Conservation (phyloP, 35 echinoderm and acorn worm genomes). For the Ophioderma brevispina region DNA sequence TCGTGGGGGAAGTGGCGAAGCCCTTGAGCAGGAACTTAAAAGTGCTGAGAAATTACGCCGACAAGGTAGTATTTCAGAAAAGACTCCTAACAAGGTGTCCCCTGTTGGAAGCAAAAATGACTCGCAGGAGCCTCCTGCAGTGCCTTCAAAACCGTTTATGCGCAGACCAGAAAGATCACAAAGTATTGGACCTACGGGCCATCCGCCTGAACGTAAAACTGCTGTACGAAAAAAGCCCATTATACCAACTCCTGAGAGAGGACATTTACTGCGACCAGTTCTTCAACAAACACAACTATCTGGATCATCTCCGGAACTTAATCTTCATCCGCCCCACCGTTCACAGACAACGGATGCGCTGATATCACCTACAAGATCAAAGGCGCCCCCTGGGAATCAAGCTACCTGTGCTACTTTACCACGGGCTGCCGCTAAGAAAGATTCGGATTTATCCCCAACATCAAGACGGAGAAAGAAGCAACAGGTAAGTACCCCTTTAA, state of each 20-base stretch:
- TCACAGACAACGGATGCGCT: slow-evolving; percentile 36
- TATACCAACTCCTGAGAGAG: slow-evolving; percentile 26
- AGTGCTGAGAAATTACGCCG: not conserved
- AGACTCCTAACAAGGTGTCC: not conserved
- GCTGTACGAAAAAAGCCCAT: slow-evolving; percentile 27
- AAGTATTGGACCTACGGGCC: slow-evolving; percentile 20
- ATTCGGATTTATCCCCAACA: slow-evolving; percentile 55
- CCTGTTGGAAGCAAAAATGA: not conserved
- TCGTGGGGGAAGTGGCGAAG: not conserved
- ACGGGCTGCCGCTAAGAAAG: slow-evolving; percentile 37
- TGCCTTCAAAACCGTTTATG: not conserved
- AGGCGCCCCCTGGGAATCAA: not conserved
- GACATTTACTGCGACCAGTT: slow-evolving; percentile 57
- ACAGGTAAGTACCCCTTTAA: slow-evolving; percentile 36
- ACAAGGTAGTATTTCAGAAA: not conserved
- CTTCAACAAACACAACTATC: slow-evolving; percentile 48
- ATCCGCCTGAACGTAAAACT: slow-evolving; percentile 18
- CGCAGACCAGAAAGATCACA: slow-evolving; percentile 21
- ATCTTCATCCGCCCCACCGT: slow-evolving; percentile 19
- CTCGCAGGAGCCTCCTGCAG: not conserved
- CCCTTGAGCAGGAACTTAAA: not conserved
- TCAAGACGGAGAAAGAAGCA: slow-evolving; percentile 48
- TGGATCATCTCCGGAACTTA: slow-evolving; percentile 57
- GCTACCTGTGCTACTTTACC: slow-evolving; percentile 39
- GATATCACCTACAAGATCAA: slow-evolving; percentile 5